These are phyloP conservation scores for Macaca fascicularis DNA, from an alignment of 2,113 vertebrate species.

Conservation along the genomic window T2T-MFA8v1.1 NC_088387.1:118919501-118920000, in stretches of 20 bases:
- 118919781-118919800: too few species aligned
- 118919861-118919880: not conserved
- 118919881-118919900: not conserved
- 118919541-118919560: not conserved
- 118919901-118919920: not conserved
- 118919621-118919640: not conserved
- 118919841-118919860: not conserved
- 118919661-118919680: not conserved
- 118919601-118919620: not conserved
- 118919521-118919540: accelerated
- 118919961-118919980: not conserved
- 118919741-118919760: accelerated
- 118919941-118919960: not conserved
- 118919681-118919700: not conserved
- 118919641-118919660: too few species aligned
- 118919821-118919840: not conserved
- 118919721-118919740: not conserved
- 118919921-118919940: too few species aligned
- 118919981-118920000: too few species aligned
- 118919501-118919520: too few species aligned
- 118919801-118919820: too few species aligned
- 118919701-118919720: too few species aligned
- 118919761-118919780: not conserved
- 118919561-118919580: too few species aligned
- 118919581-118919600: not conserved